Percentiles rank a stretch among this genome's conserved stretches.
Conservation (phyloP, 1,140 invertebrate species). For the Leptestheria dahalacensis region DNA sequence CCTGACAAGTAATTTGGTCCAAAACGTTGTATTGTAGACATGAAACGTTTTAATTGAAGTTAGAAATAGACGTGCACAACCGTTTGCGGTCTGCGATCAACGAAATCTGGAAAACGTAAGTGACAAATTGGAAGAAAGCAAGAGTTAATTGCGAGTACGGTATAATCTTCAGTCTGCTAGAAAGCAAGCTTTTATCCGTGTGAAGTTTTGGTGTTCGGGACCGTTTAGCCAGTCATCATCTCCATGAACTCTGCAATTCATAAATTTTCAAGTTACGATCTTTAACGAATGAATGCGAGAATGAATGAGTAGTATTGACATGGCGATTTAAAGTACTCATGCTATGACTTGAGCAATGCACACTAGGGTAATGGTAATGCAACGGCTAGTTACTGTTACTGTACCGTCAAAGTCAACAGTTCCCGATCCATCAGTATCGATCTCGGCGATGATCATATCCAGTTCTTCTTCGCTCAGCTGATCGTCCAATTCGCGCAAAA, state of each 20-base stretch:
- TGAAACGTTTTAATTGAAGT: too few species aligned
- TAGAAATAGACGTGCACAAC: too few species aligned
- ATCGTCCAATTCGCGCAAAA: slow-evolving; percentile 36
- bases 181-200: not conserved
- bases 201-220: not conserved
- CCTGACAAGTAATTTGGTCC: not conserved
- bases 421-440: slow-evolving; percentile 47
- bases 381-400: not conserved
- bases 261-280: too few species aligned
- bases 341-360: not conserved
- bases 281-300: too few species aligned
- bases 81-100: too few species aligned
- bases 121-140: too few species aligned
- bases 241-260: slow-evolving; percentile 32
- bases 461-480: slow-evolving; percentile 36
- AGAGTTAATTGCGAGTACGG: too few species aligned
- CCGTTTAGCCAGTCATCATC: slow-evolving; percentile 35
- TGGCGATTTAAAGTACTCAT: slow-evolving; percentile 7
- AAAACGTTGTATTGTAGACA: not conserved
- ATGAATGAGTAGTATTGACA: too few species aligned
- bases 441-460: slow-evolving; percentile 37
- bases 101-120: too few species aligned
- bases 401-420: slow-evolving; percentile 72
- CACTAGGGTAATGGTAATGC: too few species aligned
- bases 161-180: too few species aligned